Percentiles rank a stretch among this genome's conserved stretches.
Evolutionary conservation across 2,888 invertebrate genomes (phyloP).

Genomic region (Hartigia nigra): DNA sequence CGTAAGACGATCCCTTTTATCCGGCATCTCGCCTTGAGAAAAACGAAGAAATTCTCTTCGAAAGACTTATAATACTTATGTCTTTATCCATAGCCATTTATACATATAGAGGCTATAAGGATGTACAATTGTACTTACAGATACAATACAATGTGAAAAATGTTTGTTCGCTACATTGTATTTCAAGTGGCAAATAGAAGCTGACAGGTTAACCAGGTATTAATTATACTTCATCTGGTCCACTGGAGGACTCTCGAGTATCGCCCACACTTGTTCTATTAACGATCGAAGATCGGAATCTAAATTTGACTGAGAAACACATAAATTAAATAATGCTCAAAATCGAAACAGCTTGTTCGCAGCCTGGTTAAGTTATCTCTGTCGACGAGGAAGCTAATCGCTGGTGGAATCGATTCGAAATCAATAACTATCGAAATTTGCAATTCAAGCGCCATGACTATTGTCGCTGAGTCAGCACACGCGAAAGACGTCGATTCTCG

Average conservation of each 20-base stretch:
- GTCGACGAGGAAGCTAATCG: background rate
- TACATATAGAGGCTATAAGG: background rate
- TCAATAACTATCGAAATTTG: background rate
- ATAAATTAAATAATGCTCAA: background rate
- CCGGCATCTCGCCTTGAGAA: conserved; percentile 40
- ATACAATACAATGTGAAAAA: background rate
- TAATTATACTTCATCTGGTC: conserved; percentile 16
- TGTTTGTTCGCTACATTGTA: background rate
- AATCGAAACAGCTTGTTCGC: background rate
- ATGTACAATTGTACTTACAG: background rate
- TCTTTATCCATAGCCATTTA: background rate
- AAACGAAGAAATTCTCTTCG: conserved; percentile 16
- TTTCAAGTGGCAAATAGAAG: conserved; percentile 30
- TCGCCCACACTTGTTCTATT: background rate
- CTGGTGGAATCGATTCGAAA: background rate
- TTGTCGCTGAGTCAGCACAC: background rate
- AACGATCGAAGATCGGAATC: background rate
- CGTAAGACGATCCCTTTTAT: conserved; percentile 55
- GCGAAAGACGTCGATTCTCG: background rate
- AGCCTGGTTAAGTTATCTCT: background rate
- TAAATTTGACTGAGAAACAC: background rate
- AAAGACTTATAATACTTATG: background rate
- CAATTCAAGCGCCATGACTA: background rate
- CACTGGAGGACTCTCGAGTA: background rate
- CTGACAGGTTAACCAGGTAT: conserved; percentile 33